phyloP scores from a whole-genome alignment of 2,797 vertebrate genomes.

The Acomys russatus region DNA sequence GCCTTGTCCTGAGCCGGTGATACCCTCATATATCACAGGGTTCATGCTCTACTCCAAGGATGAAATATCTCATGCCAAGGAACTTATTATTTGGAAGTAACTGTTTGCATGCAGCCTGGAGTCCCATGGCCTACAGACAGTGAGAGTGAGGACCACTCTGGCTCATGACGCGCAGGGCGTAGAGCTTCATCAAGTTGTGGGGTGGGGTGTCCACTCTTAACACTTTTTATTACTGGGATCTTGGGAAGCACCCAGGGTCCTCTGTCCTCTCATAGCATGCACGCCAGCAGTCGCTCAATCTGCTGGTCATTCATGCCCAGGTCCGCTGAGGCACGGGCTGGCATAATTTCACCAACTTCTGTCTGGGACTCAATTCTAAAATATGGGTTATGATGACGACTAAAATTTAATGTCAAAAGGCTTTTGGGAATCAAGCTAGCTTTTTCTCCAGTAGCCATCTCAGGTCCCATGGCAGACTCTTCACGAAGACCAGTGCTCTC shows the following conservation, averaged over 20 bases:
- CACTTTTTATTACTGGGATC: not conserved
- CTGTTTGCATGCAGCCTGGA: slow-evolving; percentile 17
- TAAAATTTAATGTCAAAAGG: slow-evolving; percentile 47
- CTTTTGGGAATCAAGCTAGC: not conserved
- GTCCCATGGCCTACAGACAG: not conserved
- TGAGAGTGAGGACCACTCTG: not conserved
- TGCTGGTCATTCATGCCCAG: not conserved
- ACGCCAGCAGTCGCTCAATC: not conserved
- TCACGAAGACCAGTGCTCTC: too few relatives aligned
- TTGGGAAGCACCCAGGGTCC: slow-evolving; percentile 10
- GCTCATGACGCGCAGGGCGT: not conserved
- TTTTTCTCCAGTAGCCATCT: not conserved
- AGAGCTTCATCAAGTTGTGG: not conserved
- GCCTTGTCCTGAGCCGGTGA: slow-evolving; percentile 52
- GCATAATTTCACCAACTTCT: slow-evolving; percentile 43
- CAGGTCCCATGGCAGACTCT: not conserved
- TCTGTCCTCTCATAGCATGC: not conserved
- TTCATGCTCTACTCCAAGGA: slow-evolving; percentile 19
- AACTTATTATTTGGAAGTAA: slow-evolving; percentile 69
- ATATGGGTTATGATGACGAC: not conserved
- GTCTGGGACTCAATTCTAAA: slow-evolving; percentile 45
- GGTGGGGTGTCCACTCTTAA: not conserved
- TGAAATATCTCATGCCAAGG: slow-evolving; percentile 52
- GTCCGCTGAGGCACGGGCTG: not conserved
- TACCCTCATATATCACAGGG: slow-evolving; percentile 61